Base-by-base conservation (phyloP, 2,888 invertebrate species). In the Teleiodes luculella region DNA sequence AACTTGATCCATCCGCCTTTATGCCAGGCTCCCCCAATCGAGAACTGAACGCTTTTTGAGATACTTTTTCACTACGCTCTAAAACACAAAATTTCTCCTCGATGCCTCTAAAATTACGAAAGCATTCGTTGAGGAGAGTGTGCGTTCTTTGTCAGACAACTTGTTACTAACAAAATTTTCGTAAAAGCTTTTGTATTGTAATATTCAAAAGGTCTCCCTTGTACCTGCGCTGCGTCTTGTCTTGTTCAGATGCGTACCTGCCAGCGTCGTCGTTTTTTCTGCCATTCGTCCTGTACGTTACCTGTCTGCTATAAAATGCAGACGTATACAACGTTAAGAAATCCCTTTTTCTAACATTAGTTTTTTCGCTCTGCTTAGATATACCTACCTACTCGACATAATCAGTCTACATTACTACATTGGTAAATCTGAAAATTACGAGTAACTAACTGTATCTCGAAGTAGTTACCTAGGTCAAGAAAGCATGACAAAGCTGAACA, bases 1-100 rank as follows among this genome's bases (percentile, higher is more conserved):
- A 80, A 79, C 76, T 77, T 71, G 76, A 72, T 73, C 68, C 75
- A 67, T 70, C 63, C 65, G 65, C 66, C 60, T 70, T 70, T 70
- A 63, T 66, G 54, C 65, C 63, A 49, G 65, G 6, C 43, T 20
- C 61, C 57, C 53, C 61, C 60, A 59, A 61, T 65, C 59, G 57
- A 60, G 64, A 62, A 64, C 67, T 63, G 57, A 67, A 62, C 63
- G 58, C 61, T 69, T 69, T 70, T 68, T 65, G 57, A 62, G 18
- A 48, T 57, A 63, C 54, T 60, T 48, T 62, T 62, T 55, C 67
- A 64, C 55, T 59, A 55, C 58, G 61, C 54, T 58, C 52, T 41
- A 54, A 59, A 63, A 62, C 56, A 59, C 51, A 55, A 54, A 57
- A 60, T 56, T 57, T 59, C 51, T 45, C 52, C 35, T 35, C 53